Base-by-base conservation (phyloP, 2,113 vertebrate species). In the Jaculus jaculus region DNA sequence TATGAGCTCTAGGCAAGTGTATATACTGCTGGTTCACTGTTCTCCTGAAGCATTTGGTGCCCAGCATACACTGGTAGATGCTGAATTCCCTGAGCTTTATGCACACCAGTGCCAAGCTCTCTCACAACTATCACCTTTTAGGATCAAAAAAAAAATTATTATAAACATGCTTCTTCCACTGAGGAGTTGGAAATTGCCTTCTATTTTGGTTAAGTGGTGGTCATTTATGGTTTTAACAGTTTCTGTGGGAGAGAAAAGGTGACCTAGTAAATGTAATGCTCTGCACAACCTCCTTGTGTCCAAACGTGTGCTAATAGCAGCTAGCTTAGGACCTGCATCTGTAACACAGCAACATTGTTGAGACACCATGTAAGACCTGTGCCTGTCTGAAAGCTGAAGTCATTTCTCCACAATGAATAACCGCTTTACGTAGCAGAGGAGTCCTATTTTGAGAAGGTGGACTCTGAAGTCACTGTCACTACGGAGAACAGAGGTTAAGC, bases 151-250 rank as follows among this genome's bases (percentile, higher is more conserved):
- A 90, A 89, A 79, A 75, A 93, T 84, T 84, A 89, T 54, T 68
- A 18, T 54, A 93, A 97, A 85, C 82, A 75, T 84, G 94, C 94
- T 47, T 26, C 26, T 94, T 95, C 9, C 37, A 9, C 69, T 5
- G 18, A 72, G 30, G 20, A 91, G 58, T 87, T 72, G 78, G 87
- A 93, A 89, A 87, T 92, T 80, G 74, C 39, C 94, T 95, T 95
- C 63, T 92, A 51, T 95, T 96, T 96, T 89, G 95, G 87, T 89
- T 85, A 96, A 86, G 84, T 24, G 85, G 63, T 71, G 73, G 89
- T 81, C 94, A 93, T 97, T 93, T 93, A 82, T 93, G 96, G 87
- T 47, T 94, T 73, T 54, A 15, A 74, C 0, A 11, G 7, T 90
- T 95, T 71, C 63, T 9, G 17, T 23, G 81, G 87, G 78, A 73